Evolutionary conservation across 1,140 invertebrate species (phyloP).

Genomic region (Ceratoteleas bidentatus): DNA sequence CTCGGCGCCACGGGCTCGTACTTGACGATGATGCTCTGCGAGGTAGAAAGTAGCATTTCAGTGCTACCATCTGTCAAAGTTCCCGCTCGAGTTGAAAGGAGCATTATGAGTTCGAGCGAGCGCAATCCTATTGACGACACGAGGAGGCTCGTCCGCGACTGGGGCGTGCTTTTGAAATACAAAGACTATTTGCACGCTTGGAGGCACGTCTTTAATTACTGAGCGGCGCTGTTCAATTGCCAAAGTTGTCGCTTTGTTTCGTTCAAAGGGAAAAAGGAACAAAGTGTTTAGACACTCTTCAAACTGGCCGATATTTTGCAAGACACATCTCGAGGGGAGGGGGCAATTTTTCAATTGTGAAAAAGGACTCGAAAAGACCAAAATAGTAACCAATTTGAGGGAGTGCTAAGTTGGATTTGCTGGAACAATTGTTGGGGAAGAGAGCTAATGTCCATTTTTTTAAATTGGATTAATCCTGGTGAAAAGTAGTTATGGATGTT

Average conservation of each 20-base stretch:
- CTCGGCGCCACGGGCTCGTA: slow-evolving; percentile 71
- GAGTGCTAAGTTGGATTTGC: no score
- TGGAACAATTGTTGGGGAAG: no score
- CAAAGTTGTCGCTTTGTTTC: not conserved
- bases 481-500: no score
- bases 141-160: slow-evolving; percentile 76
- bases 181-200: slow-evolving; percentile 78
- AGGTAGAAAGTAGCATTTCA: slow-evolving; percentile 76
- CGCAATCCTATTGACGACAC: slow-evolving; percentile 76
- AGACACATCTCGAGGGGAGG: no score
- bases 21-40: slow-evolving; percentile 76
- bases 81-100: slow-evolving; percentile 71
- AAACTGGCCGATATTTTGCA: no score
- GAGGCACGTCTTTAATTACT: slow-evolving; percentile 75
- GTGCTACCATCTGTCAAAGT: slow-evolving; percentile 67
- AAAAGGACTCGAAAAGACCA: no score
- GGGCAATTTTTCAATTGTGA: no score
- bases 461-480: no score
- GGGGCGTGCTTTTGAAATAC: slow-evolving; percentile 80
- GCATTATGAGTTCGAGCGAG: slow-evolving; percentile 76
- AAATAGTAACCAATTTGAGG: no score
- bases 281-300: no score
- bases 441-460: no score
- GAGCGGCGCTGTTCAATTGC: not conserved
- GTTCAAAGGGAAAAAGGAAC: no score